Evolutionary conservation across 2,797 vertebrate species (phyloP).

Genomic region (Crax fasciolata): DNA sequence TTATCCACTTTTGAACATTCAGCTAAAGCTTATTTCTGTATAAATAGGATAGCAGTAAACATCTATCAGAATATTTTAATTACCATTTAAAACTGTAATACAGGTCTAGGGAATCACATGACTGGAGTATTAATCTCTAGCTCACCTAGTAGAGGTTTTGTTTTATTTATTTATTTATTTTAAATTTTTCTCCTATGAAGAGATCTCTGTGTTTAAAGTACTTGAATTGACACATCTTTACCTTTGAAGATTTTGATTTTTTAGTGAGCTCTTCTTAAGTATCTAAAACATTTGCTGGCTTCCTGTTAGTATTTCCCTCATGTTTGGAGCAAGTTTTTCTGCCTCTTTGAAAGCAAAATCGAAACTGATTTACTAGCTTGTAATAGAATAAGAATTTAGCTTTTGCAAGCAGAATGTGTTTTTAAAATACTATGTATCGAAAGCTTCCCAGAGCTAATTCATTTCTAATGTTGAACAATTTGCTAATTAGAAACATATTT

Average conservation of each 20-base stretch:
- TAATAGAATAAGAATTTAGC: conserved; percentile 12
- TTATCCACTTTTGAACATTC: neutral
- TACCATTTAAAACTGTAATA: neutral
- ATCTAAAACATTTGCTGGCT: neutral
- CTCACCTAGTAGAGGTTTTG: neutral
- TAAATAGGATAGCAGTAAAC: neutral
- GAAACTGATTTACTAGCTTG: conserved; percentile 26
- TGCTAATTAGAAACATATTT: conserved; percentile 32
- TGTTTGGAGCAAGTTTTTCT: conserved; percentile 25
- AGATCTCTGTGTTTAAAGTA: neutral
- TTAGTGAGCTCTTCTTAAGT: neutral
- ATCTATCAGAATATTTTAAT: neutral
- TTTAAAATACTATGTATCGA: neutral
- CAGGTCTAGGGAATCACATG: neutral
- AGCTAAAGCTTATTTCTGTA: neutral
- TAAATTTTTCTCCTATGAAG: neutral
- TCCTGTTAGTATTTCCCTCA: neutral
- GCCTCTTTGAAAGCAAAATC: conserved; percentile 40
- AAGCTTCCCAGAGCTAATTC: conserved; percentile 24
- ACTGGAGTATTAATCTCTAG: neutral
- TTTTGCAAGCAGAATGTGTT: conserved; percentile 33
- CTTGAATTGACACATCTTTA: neutral
- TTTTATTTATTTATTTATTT: too few species aligned
- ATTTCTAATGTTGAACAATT: conserved; percentile 34
- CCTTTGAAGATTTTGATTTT: neutral